These are phyloP conservation scores for Drosophila serrata DNA, from an alignment of 1,140 invertebrate species.

Conservation along the genomic window DNA sequence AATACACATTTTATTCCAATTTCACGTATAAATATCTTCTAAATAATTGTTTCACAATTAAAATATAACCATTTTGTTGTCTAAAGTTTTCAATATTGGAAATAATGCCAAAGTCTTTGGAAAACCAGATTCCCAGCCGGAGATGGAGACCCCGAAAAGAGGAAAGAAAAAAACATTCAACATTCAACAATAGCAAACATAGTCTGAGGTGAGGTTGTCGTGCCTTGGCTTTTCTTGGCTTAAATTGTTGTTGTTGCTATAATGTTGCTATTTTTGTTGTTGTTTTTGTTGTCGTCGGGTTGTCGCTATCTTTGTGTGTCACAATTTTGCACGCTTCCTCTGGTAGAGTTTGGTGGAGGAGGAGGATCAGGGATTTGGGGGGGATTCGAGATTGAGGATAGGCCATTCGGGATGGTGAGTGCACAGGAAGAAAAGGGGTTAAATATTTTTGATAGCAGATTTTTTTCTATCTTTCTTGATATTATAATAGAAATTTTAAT, in stretches of 20 bases:
- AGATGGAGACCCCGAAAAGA: conserved; percentile 11
- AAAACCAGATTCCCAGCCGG: conserved; percentile 43
- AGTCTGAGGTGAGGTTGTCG: conserved; percentile 50
- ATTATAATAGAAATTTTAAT: no score
- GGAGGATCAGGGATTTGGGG: conserved; percentile 8
- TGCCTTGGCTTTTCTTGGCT: conserved; percentile 42
- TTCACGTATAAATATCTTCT: not conserved
- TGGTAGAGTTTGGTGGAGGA: conserved; percentile 8
- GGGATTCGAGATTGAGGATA: conserved; percentile 8
- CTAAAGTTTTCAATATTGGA: conserved; percentile 14
- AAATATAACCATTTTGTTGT: no score
- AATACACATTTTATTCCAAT: not conserved
- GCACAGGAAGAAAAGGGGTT: not conserved
- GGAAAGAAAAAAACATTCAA: conserved; percentile 34
- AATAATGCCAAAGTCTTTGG: not conserved
- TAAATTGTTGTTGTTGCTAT: conserved; percentile 23
- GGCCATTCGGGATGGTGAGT: conserved; percentile 19
- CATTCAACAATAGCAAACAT: conserved; percentile 46
- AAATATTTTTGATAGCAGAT: not conserved
- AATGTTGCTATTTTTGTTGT: conserved; percentile 9
- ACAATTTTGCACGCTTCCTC: conserved; percentile 80
- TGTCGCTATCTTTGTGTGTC: conserved; percentile 79
- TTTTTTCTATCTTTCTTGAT: not conserved
- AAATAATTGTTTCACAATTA: not conserved
- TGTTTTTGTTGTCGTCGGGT: conserved; percentile 47